These are phyloP conservation scores for Adineta ricciae DNA, from an alignment of 2,888 invertebrate species.

Conservation along the genomic window DNA sequence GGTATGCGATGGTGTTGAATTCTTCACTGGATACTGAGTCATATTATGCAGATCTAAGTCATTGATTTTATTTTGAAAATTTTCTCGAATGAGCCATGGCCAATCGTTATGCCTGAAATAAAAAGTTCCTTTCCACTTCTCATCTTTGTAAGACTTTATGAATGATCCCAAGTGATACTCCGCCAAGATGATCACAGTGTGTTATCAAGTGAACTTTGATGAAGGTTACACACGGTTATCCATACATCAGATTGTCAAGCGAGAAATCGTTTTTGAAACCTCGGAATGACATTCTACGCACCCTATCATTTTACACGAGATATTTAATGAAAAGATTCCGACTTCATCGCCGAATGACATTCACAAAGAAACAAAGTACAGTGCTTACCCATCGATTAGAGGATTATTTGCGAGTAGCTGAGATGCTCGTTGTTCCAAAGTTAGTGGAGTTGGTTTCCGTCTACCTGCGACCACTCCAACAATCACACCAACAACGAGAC, in stretches of 20 bases:
- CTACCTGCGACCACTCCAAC: slow-evolving; percentile 2
- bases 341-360: background rate
- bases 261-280: too few relatives aligned
- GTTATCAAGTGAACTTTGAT: too few relatives aligned
- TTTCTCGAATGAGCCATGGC: slow-evolving; percentile 18
- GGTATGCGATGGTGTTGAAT: slow-evolving; percentile 59
- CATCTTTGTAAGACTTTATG: too few relatives aligned
- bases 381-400: slow-evolving; percentile 27
- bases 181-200: too few relatives aligned
- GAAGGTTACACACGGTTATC: too few relatives aligned
- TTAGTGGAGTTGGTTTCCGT: background rate
- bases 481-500: slow-evolving; percentile 18
- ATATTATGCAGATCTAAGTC: slow-evolving; percentile 25
- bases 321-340: too few relatives aligned
- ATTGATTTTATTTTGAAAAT: slow-evolving; percentile 22
- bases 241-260: too few relatives aligned
- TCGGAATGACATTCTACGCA: too few relatives aligned
- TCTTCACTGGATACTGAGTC: background rate
- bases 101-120: slow-evolving; percentile 23
- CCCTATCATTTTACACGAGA: background rate
- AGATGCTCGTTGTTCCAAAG: background rate
- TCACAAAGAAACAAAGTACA: background rate
- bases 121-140: too few relatives aligned
- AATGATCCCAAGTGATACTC: too few relatives aligned
- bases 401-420: slow-evolving; percentile 22